Conservation (phyloP, 2,888 invertebrate genomes). For the Prenolepis imparis region DNA sequence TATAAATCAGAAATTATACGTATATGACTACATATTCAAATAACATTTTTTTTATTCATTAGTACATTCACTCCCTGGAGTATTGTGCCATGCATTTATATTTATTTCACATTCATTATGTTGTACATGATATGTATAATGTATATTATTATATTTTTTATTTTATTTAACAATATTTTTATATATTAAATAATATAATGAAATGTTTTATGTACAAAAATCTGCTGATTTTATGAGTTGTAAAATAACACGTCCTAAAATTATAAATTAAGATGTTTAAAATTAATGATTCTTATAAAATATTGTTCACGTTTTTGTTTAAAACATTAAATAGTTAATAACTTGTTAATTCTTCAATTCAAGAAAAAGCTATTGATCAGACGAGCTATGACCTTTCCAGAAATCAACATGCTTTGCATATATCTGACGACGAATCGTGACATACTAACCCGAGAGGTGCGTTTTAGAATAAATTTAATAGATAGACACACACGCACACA, state of each 20-base stretch:
- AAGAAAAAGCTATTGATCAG: neutral
- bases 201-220: neutral
- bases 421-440: slow-evolving; percentile 77
- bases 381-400: slow-evolving; percentile 31
- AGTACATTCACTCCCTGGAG: too few species aligned
- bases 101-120: too few species aligned
- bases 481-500: slow-evolving; percentile 55
- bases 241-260: neutral
- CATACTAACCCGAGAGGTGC: slow-evolving; percentile 82
- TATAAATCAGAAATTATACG: too few species aligned
- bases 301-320: neutral
- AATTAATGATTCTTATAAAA: neutral
- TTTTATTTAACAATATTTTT: too few species aligned
- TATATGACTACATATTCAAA: too few species aligned
- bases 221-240: neutral
- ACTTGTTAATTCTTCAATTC: neutral
- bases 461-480: slow-evolving; percentile 84
- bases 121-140: too few species aligned
- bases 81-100: too few species aligned
- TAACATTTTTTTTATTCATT: too few species aligned
- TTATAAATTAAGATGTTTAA: neutral
- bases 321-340: neutral
- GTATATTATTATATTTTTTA: too few species aligned
- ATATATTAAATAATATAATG: too few species aligned
- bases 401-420: slow-evolving; percentile 56